Evolutionary conservation across 2,888 invertebrate genomes (phyloP), one percentile per base, ranked within the genome.

Genomic region (Rugalucina vietnamica): DNA sequence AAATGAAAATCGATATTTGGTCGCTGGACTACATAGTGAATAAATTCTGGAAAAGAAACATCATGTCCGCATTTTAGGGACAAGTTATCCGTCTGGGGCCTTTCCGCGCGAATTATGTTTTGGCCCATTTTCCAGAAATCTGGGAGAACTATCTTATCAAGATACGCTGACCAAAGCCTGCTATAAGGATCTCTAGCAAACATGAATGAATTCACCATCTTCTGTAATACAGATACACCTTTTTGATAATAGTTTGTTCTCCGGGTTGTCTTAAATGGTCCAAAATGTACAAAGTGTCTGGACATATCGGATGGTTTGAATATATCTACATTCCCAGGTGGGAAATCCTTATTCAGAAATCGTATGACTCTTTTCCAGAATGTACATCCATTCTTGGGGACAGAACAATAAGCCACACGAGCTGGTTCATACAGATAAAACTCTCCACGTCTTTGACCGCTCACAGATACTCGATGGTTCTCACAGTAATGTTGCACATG

Each of bases 71-170:
- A 89, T 3, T 18, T 39, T 3, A 54, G 21, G 18, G 79, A 69
- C 10, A 79, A 32, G 10, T 43, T n/a, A 5, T 50, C 34, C 4
- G 76, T 39, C 10, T 69, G 57, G 1, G 21, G 43, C 69, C 84
- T 24, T 24, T 81, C 50, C 14, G 18, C 34, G 24, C 74, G 65
- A 2, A 84, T 70, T 14, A 89, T 77, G 14, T 29, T 1, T 4
- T 50, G 60, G 24, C 84, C 81, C 27, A 74, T 65, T 2, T 29
- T 21, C 90, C 90, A 90, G 69, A 88, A 90, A 72, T 90, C 90
- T 1, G 88, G 87, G 12, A 90, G 77, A 1, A 89, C 29, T 54
- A 89, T 87, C 71, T 90, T 90, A 69, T 90, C 90, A n/a, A 90
- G 78, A 74, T 84, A 90, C 4, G 88, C 88, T 4, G 89, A 86